Evolutionary conservation across 2,797 vertebrate species (phyloP), one percentile per base, ranked within the genome.

Genomic region (Pygocentrus nattereri): DNA sequence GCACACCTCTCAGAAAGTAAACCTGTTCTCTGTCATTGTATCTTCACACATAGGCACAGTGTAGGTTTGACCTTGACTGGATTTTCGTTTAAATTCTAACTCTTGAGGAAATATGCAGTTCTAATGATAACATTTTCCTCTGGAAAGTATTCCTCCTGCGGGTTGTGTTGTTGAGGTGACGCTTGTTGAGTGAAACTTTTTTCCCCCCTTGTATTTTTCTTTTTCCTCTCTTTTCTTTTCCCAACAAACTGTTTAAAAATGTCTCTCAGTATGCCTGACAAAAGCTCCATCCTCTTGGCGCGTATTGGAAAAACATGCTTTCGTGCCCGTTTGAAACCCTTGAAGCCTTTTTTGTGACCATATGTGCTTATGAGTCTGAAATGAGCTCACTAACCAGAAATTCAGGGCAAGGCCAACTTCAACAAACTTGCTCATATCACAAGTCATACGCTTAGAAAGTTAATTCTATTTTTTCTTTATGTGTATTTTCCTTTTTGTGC

Each of bases 251-350:
- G 73, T 89, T 91, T 88, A 89, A 87, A 91, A 88, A 92, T 85
- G 83, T 90, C 88, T 91, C 88, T 90, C 87, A 87, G 85, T 82
- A 81, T 75, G 73, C 84, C 83, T 89, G 88, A 90, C 91, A 89
- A 90, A 90, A 87, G 61, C 77, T 79, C 61, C 81, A 7, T 81
- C 82, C 85, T 89, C 64, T 31, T 50, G 52, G 58, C 31, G 80
- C 88, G 87, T 90, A 91, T 92, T 91, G 92, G 88, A 91, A 91
- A 92, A 93, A 92, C 87, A 85, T 90, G 85, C 84, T 90, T 87
- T 88, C 88, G 89, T 87, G 81, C 84, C 81, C 71, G 4, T 11
- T n/a, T 27, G 11, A 74, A 72, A 61, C 34, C 25, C 47, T 81
- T 70, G 82, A 76, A 52, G 68, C 80, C 88, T 16, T 78, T 87